These are phyloP conservation scores for Eriosoma lanigerum DNA, from an alignment of 1,140 invertebrate genomes.

Conservation along the genomic window DNA sequence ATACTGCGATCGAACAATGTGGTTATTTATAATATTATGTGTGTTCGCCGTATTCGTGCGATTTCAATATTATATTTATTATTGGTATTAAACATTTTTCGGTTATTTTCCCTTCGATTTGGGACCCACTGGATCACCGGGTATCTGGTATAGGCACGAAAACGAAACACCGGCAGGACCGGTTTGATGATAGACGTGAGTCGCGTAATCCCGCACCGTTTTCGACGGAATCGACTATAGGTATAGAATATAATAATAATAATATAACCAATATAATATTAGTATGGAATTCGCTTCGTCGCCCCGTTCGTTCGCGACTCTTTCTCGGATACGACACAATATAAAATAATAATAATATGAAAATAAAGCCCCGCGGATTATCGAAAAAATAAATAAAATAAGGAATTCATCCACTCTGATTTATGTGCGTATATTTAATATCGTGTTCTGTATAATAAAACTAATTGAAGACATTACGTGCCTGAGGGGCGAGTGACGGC, in stretches of 20 bases:
- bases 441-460: constrained; percentile 47
- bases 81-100: too few species aligned
- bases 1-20: neutral
- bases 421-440: too few species aligned
- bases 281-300: neutral
- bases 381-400: constrained; percentile 5
- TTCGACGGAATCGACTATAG: neutral
- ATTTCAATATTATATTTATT: neutral
- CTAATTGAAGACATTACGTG: constrained; percentile 49
- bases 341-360: neutral
- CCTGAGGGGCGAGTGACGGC: constrained; percentile 18
- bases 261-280: too few species aligned
- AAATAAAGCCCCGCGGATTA: neutral
- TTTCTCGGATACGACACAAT: neutral
- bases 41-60: neutral
- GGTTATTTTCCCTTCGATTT: neutral
- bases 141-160: neutral
- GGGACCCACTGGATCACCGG: constrained; percentile 35
- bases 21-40: neutral
- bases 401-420: constrained; percentile 11
- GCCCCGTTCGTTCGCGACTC: neutral
- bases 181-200: constrained; percentile 41
- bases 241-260: too few species aligned
- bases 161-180: constrained; percentile 33
- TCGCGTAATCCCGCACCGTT: constrained; percentile 4